Evolutionary conservation across 2,797 vertebrate species (phyloP), one percentile per base, ranked within the genome.

Genomic region (Vultur gryphus): DNA sequence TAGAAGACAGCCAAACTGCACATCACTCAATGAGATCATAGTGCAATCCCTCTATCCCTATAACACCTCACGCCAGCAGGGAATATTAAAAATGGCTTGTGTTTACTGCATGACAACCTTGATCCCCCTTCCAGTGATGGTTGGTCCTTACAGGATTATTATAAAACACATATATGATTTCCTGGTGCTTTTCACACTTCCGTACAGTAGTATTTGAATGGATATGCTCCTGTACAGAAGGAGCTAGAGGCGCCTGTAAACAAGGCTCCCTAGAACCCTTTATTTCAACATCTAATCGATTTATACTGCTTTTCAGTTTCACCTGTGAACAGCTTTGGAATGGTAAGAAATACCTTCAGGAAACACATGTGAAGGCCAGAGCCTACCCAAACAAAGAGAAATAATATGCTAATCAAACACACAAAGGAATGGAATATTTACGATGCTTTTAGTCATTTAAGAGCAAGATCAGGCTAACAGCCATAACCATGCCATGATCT

Each of bases 1-100:
- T 94, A 73, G 61, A 91, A 94, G 96, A 76, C 86, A 96, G 94
- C 62, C 82, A 87, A 96, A 84, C 70, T 87, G 98, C 98, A 98
- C 98, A 57, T 98, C 98, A 84, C 98, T 97, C 95, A 7, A 5
- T 23, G 98, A 99, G 99, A 98, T 99, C 99, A 99, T 97, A 98
- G 99, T 98, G 98, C 99, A 98, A 72, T 35, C 3, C 39, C 88
- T 84, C 94, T 52, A 39, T 48, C 77, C 67, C 44, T 67, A 12
- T 49, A 88, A 95, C 1, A 52, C 96, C 93, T 96, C 90, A 69
- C 14, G 3, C 92, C 82, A 93, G 92, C 39, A 26, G 78, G 82
- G 94, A 94, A 75, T 59, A 87, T 90, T 70, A 92, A 81, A 97
- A 96, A 97, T 95, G 97, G 97, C 97, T 98, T 95, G 97, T 91